phyloP scores from a whole-genome alignment of 2,113 vertebrate genomes.

The Grus americana region DNA sequence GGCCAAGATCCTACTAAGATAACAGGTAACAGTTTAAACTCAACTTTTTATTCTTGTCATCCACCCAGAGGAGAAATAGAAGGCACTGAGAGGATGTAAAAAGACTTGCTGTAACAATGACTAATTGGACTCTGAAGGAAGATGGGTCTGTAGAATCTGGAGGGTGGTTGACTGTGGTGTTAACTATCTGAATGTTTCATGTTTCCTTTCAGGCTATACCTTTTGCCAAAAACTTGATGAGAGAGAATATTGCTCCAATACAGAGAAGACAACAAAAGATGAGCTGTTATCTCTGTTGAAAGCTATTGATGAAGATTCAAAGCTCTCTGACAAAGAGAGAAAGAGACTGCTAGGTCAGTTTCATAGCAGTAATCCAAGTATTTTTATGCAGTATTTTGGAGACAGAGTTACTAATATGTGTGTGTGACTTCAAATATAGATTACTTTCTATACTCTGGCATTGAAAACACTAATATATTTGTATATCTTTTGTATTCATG shows the following conservation, averaged over 20 bases:
- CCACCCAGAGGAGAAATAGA: neutral
- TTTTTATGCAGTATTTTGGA: slow-evolving; percentile 94
- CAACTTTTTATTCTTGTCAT: neutral
- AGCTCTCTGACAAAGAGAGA: slow-evolving; percentile 88
- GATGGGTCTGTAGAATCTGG: fast-evolving
- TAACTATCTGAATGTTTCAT: neutral
- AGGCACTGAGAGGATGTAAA: neutral
- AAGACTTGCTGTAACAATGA: neutral
- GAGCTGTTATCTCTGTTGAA: slow-evolving; percentile 85
- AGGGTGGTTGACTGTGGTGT: neutral
- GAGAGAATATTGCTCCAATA: slow-evolving; percentile 73
- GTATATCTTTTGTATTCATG: slow-evolving; percentile 54
- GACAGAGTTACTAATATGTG: slow-evolving; percentile 79
- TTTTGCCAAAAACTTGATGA: slow-evolving; percentile 84
- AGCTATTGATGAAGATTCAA: slow-evolving; percentile 87
- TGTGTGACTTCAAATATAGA: slow-evolving; percentile 53
- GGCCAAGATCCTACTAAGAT: slow-evolving; percentile 84
- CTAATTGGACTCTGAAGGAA: neutral
- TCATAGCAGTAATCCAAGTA: slow-evolving; percentile 89
- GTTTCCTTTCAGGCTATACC: slow-evolving; percentile 77
- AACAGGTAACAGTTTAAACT: slow-evolving; percentile 74
- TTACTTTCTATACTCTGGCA: neutral
- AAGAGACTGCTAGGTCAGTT: slow-evolving; percentile 89
- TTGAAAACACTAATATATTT: slow-evolving; percentile 63
- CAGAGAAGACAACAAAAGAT: slow-evolving; percentile 86